Base-by-base conservation (phyloP, 2,797 vertebrate species). In the Acrossocheilus wenchowensis region DNA sequence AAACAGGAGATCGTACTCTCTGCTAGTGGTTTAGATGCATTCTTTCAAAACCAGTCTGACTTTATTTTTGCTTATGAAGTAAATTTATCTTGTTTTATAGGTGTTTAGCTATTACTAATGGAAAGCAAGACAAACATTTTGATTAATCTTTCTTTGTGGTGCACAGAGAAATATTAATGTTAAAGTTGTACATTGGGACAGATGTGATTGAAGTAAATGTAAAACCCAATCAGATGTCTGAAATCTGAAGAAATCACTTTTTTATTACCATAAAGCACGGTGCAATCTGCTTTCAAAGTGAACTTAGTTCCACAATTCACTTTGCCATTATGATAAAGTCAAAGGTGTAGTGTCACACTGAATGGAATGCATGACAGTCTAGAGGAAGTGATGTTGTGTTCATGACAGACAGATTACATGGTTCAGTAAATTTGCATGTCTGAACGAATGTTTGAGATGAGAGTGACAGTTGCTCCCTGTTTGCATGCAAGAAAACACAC, bases 401-500 rank as follows among this genome's bases (percentile, higher is more conserved):
- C 87, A 84, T 83, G 84, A 81, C 88, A 74, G 60, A 79, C 72
- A 84, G 84, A 62, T 83, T 86, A 87, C 81, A 72, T 39, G 17
- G 54, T 82, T 86, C 48, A 77, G 79, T 88, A 81, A 83, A 88
- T 85, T 81, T 74, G 50, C 75, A 88, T 87, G 66, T 75, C 66
- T 39, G 75, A 68, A 87, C n/a, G 48, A 45, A 66, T 82, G 62
- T 83, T 71, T 88, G 81, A 79, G 84, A 87, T 82, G 62, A 84
- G 74, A 78, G 84, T 88, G 88, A 87, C 85, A 89, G 86, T 85
- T 86, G 78, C 89, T 84, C 86, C 80, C 85, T 48, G 69, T 83
- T 60, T 78, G 73, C 73, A 88, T 87, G 89, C 89, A 54, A 57
- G 75, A 86, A 90, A 78, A 77, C 80, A 41, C 69, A 60, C 80